Base-by-base conservation (phyloP, 1,140 invertebrate species). In the Apis dorsata region DNA sequence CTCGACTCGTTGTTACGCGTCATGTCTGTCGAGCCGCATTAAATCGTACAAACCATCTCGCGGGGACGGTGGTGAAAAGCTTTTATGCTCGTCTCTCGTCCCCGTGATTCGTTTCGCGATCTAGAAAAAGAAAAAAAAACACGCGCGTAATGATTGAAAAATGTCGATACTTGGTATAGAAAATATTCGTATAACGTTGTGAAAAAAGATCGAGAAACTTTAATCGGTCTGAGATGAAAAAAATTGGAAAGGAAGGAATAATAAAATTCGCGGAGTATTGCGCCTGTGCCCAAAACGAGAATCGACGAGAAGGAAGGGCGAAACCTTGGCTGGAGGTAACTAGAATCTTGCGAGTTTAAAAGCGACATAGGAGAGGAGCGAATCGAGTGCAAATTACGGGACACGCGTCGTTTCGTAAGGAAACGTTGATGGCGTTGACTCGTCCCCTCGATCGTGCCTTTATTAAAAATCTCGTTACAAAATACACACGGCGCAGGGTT, bases 21-120 rank as follows among this genome's bases (percentile, higher is more conserved):
- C 79, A 44, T 86, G 74, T 81, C 65, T 79, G 62, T 84, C 79
- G 66, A 21, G 73, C 57, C 59, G 85, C 59, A 87, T 87, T 78
- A 84, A 86, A 83, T 71, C 81, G 81, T 78, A 80, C 81, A 83
- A 88, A 83, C 65, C 59, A 55, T 81, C 82, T 80, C 17, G 24
- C 76, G 53, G n/a, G 57, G 69, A 44, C 34, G 28, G 2, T 79
- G 76, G 53, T 65, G 51, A 85, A 82, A 70, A 65, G 59, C 81
- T 75, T 24, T 69, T 13, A 78, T 79, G 63, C 70, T 69, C 62
- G 59, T 63, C 21, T 66, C 10, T 28, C 68, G 24, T 24, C 24
- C 24, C 24, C 24, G 57, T 83, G 83, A 85, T 68, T 88, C 65
- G 13, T 66, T 72, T 70, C n/a, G 10, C 15, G 44, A 28, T 21